Percentiles rank a stretch among this genome's conserved stretches.
Evolutionary conservation across 2,888 invertebrate species (phyloP).

Genomic region (Bursaphelenchus okinawaensis): DNA sequence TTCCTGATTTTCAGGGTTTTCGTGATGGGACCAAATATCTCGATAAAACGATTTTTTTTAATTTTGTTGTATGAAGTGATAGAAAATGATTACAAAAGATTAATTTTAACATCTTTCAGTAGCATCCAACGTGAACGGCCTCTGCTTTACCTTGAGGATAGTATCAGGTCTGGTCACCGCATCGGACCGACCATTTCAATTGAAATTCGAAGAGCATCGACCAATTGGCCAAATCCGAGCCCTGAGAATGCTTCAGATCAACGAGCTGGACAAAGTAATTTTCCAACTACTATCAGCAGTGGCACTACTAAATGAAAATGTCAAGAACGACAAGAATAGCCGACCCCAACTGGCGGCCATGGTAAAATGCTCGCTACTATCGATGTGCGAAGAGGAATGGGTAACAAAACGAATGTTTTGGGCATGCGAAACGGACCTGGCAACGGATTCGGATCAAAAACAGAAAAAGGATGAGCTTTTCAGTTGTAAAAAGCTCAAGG

Average conservation of each 20-base stretch:
- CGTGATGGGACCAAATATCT: too few relatives aligned
- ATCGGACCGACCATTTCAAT: conserved; percentile 41
- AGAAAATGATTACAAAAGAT: too few relatives aligned
- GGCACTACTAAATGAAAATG: conserved; percentile 35
- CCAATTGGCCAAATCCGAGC: conserved; percentile 23
- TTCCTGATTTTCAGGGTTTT: too few relatives aligned
- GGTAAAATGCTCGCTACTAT: conserved; percentile 20
- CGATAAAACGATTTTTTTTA: too few relatives aligned
- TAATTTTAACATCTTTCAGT: conserved; percentile 9
- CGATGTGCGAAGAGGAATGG: conserved; percentile 51
- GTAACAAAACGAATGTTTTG: conserved; percentile 44
- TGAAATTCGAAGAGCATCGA: conserved; percentile 1
- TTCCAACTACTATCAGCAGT: conserved; percentile 44
- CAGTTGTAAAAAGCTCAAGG: background rate
- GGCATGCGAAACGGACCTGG: conserved; percentile 24
- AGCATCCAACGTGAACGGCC: conserved; percentile 31
- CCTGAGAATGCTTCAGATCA: conserved; percentile 33
- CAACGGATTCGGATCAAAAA: background rate
- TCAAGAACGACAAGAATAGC: conserved; percentile 21
- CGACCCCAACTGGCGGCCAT: conserved; percentile 15
- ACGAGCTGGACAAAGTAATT: conserved; percentile 39
- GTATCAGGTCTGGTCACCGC: conserved; percentile 34
- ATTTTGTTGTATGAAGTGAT: too few relatives aligned
- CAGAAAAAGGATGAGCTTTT: conserved; percentile 11
- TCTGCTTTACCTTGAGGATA: conserved; percentile 42